Percentiles rank a stretch among this genome's conserved stretches.
Conservation (phyloP, 2,797 vertebrate species). For the Acanthurus leucopareius region DNA sequence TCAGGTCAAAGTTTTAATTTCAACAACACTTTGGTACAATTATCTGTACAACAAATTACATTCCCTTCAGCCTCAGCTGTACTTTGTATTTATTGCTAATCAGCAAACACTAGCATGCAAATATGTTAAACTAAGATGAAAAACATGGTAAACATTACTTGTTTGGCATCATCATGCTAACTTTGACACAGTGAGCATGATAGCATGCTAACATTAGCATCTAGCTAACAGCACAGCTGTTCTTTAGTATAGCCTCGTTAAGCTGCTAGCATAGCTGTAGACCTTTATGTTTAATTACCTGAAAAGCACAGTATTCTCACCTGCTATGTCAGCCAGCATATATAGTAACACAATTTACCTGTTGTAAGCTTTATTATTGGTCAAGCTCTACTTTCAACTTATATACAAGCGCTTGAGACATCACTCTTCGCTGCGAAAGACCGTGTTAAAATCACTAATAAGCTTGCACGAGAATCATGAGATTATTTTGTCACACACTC, state of each 20-base stretch:
- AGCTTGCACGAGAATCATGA: background rate
- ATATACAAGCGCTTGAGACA: background rate
- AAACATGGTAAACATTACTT: background rate
- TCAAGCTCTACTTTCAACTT: background rate
- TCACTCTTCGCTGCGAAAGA: background rate
- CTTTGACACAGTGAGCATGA: background rate
- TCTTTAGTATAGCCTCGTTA: background rate
- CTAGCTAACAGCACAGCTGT: background rate
- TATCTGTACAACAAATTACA: background rate
- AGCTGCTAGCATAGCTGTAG: background rate
- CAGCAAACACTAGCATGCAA: constrained; percentile 3
- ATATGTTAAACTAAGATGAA: background rate
- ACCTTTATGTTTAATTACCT: background rate
- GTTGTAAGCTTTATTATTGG: background rate
- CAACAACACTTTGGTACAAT: background rate
- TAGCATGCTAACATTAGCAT: background rate
- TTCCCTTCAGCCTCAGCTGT: too few species aligned
- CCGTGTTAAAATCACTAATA: background rate
- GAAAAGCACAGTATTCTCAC: background rate
- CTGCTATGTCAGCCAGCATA: background rate
- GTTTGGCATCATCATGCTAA: background rate
- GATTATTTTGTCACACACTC: constrained; percentile 16
- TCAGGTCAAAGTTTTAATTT: too few species aligned
- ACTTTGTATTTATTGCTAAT: background rate
- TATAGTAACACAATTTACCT: background rate